Base-by-base conservation (phyloP, 2,797 vertebrate genomes). In the Manis crassicaudata region DNA sequence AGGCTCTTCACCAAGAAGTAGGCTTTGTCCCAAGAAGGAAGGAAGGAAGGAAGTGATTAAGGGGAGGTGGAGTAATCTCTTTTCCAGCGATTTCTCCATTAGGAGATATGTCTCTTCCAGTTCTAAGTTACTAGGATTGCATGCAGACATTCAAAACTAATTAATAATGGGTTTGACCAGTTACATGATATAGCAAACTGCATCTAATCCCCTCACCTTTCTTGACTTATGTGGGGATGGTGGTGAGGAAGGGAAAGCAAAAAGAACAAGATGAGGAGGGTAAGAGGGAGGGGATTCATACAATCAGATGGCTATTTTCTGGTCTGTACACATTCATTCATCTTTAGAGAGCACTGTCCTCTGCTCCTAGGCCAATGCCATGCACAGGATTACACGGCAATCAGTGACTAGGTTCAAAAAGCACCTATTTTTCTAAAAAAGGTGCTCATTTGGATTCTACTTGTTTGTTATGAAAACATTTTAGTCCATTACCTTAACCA, bases 161-260 rank as follows among this genome's bases (percentile, higher is more conserved):
- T 3, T 17, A 56, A 75, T 50, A 95, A 58, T 1, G n/a, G 35
- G 14, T 88, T 90, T 11, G 54, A 65, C 7, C 8, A 76, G 62
- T 85, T 50, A 37, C 3, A 75, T 35, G 56, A 73, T 2, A 43
- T 1, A 88, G 25, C 2, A 72, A 91, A 76, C 35, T 23, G 14
- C 46, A 84, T 73, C 63, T 93, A 88, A 88, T 75, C 63, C 67
- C 67, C 70, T 65, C 9, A 94, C 37, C 43, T 65, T 92, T 72
- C 72, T 90, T 65, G 40, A 92, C n/a, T 75, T 52, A 82, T 12
- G 46, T 11, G 58, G 13, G 17, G 12, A 40, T 16, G 16, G 46
- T 14, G 60, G 75, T n/a, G 60, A 85, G 23, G 25, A 83, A 94
- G 18, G 67, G 25, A 90, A 77, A 58, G 20, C 32, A 90, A 83